Evolutionary conservation across 2,888 invertebrate species (phyloP), one percentile per base, ranked within the genome.

Genomic region (Hypercompe scribonia): DNA sequence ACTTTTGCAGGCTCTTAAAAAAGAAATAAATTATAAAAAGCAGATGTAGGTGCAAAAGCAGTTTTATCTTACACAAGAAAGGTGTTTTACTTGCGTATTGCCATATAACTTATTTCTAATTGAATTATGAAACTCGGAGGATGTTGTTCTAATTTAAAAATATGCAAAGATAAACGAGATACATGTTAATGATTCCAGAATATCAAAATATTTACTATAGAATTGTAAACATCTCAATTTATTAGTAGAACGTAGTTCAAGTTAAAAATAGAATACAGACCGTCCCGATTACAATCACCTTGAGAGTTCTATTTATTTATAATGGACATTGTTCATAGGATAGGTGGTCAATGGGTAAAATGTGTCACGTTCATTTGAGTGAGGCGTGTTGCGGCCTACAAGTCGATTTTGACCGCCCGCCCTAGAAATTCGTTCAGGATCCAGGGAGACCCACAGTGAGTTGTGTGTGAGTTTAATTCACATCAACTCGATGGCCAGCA

Each of bases 231-330:
- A 84, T 82, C 77, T 68, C 71, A 72, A 74, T 65, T 75, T 81
- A 83, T 82, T 84, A 83, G 64, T 85, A 76, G 85, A 84, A 74
- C 86, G 85, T 88, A 86, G 87, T 85, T 86, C 77, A 79, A 77
- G 73, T 76, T 77, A 77, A 82, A 84, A 83, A 79, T 79, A 82
- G 84, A 83, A 76, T 80, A 86, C 72, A 78, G 84, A 82, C 79
- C 81, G 85, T 81, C 82, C 83, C 80, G 80, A 80, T 84, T 86
- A 79, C 81, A 76, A 80, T 85, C 82, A 84, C 84, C 85, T 87
- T 87, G 85, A 79, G 71, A 75, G 28, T 58, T 80, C 69, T 79
- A 79, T 84, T 84, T 84, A 85, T 87, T 87, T 86, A 83, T 84
- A 82, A 80, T 81, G 75, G 70, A 77, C 83, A 83, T 85, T 83